Evolutionary conservation across 2,888 invertebrate species (phyloP), one percentile per base, ranked within the genome.

Genomic region (Standfussiana lucernea): DNA sequence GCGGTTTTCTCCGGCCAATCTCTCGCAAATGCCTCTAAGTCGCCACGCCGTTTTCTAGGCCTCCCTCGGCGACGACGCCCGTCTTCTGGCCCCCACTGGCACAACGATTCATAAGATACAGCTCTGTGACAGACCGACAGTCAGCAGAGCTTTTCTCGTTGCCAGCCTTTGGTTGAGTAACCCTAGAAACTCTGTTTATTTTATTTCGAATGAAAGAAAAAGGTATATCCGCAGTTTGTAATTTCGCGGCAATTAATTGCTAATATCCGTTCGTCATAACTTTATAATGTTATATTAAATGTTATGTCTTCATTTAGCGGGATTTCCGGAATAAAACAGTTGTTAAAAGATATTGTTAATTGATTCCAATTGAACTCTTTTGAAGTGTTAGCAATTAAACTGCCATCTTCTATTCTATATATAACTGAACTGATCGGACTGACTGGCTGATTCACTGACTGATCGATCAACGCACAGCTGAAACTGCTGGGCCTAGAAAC

Each of bases 301-400:
- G 24, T 71, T 35, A 71, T 35, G 35, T 67, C n/a, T 45, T 67
- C 8, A 68, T 45, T 50, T 50, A 1, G n/a, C 4, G 40, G 40
- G 47, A 77, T 62, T 77, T 50, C 77, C 47, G 77, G n/a, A 61
- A 61, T n/a, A 13, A 74, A 53, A 72, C 6, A 13, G 15, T 56
- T 68, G 15, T 37, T 67, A 65, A 18, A 37, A 24, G 6, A 35
- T 2, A 6, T 40, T 32, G 28, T 77, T 40, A 47, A 32, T 15
- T 76, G 37, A 40, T n/a, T 18, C n/a, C 1, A 28, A 40, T 11
- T n/a, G 42, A 13, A 15, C 18, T 77, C 18, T n/a, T 77, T 77
- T 11, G 28, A 50, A 32, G 40, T 42, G 24, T 1, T 66, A 40
- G 24, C 6, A 24, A 35, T 15, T 35, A 32, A 32, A 8, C 24